Base-by-base conservation (phyloP, 2,797 vertebrate species). In the Phataginus tetradactyla region DNA sequence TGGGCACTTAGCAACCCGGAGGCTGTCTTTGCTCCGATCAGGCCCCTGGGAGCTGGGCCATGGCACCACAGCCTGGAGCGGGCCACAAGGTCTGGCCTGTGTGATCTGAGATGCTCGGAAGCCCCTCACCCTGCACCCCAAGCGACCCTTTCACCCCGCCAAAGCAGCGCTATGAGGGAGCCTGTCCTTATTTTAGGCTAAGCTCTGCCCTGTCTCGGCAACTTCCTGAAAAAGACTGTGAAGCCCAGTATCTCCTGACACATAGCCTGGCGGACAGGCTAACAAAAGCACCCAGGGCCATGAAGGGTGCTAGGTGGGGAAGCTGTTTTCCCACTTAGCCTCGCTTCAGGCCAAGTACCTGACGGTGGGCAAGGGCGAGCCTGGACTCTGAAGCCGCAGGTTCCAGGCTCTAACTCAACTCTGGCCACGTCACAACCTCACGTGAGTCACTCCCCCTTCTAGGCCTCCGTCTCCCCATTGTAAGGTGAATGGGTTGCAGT, bases 231-330 rank as follows among this genome's bases (percentile, higher is more conserved):
- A 51, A 55, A 57, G 68, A 32, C 3, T 25, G 45, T n/a, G 7
- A n/a, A 77, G 59, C 86, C 55, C 12, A 10, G 3, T 1, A 61
- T 79, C 57, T 74, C 57, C 59, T 27, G 77, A 32, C 29, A 29
- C 45, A 39, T 21, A 34, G 69, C 72, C 61, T 53, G 64, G 61
- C 5, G 69, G 39, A 57, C 59, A n/a, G 29, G 45, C 8, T 74
- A 4, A 32, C 13, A 51, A 37, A 37, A 63, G 55, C 1, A 0
- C 17, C n/a, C 23, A 29, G 68, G 75, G 42, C 8, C 0, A 0
- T 13, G 32, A 27, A 17, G 51, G 42, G 63, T 11, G 9, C 57
- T 15, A 15, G 12, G 39, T 25, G 57, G 3, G 18, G n/a, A 32
- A 63, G 32, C 37, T 55, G 59, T 25, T 23, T 42, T 45, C 17